Conservation (phyloP, 2,888 invertebrate species). For the Linnaemya vulpina region DNA sequence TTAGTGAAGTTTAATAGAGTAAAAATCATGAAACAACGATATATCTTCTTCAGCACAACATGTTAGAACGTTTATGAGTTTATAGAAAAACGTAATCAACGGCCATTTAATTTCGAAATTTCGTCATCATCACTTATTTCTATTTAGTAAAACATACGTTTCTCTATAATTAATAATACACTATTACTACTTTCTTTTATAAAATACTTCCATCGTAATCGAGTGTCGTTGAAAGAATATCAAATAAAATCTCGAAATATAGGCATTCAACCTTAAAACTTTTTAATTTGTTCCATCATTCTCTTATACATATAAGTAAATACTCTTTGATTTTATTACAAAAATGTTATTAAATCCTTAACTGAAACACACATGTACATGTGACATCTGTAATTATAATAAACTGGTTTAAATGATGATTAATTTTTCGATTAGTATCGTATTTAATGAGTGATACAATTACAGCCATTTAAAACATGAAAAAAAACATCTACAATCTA, state of each 20-base stretch:
- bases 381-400: slow-evolving; percentile 1
- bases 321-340: slow-evolving; percentile 6
- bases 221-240: slow-evolving; percentile 45
- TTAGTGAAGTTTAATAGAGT: too few species aligned
- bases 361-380: neutral
- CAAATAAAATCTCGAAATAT: slow-evolving; percentile 18
- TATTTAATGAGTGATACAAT: slow-evolving; percentile 33
- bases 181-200: slow-evolving; percentile 43
- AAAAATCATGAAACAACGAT: too few species aligned
- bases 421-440: slow-evolving; percentile 26
- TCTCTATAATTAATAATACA: neutral
- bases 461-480: neutral
- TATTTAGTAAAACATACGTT: neutral
- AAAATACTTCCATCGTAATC: slow-evolving; percentile 44
- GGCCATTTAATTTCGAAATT: neutral
- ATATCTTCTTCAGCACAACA: too few species aligned
- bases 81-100: neutral
- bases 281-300: slow-evolving; percentile 11
- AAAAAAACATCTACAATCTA: slow-evolving; percentile 1
- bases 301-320: neutral
- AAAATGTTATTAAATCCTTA: slow-evolving; percentile 40
- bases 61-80: too few species aligned
- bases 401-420: slow-evolving; percentile 50
- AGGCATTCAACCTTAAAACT: slow-evolving; percentile 22
- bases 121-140: neutral